Evolutionary conservation across 30 jellyfish, hydroid and myxozoan species (phyloP).

Genomic region (Aurelia sp.): DNA sequence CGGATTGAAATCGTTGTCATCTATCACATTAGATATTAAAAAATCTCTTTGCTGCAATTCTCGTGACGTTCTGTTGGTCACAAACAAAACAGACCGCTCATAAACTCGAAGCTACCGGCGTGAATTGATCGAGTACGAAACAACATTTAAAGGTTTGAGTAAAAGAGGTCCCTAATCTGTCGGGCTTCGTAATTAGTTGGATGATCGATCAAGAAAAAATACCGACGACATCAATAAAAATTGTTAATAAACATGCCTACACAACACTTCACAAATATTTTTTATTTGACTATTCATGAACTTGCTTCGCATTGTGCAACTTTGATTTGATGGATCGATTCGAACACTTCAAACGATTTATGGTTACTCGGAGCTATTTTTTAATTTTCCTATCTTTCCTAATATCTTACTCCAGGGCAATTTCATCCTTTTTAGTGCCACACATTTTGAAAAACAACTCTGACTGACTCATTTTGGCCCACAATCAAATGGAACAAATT

Average conservation of each 20-base stretch:
- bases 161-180: constrained; percentile 38
- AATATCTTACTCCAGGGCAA: too few relatives aligned
- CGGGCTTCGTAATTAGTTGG: constrained; percentile 67
- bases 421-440: too few relatives aligned
- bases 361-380: too few relatives aligned
- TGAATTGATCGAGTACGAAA: constrained; percentile 15
- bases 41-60: constrained; percentile 10
- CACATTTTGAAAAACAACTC: too few relatives aligned
- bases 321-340: too few relatives aligned
- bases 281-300: too few relatives aligned
- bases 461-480: too few relatives aligned
- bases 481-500: too few relatives aligned
- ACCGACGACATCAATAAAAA: constrained; percentile 39
- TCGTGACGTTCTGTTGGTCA: constrained; percentile 61
- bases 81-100: constrained; percentile 50
- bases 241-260: neutral
- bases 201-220: constrained; percentile 18
- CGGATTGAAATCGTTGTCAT: neutral
- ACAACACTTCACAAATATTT: too few relatives aligned
- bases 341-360: too few relatives aligned
- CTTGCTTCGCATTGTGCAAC: too few relatives aligned
- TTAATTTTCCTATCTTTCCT: too few relatives aligned
- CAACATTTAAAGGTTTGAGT: neutral
- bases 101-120: constrained; percentile 40
- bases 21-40: constrained; percentile 3